Evolutionary conservation across 1,140 invertebrate species (phyloP).

Genomic region (Arctopsyche grandis): DNA sequence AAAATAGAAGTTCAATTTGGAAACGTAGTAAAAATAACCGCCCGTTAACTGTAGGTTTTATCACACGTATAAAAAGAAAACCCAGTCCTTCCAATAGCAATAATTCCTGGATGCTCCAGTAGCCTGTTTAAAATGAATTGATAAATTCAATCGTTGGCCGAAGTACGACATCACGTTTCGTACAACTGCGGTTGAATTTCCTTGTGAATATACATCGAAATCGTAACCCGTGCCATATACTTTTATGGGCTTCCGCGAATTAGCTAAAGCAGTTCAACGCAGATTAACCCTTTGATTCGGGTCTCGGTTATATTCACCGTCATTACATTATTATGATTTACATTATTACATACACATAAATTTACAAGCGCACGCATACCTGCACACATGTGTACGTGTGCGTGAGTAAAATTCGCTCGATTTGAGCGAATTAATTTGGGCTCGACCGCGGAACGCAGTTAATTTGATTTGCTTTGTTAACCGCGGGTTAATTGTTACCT

Average conservation of each 20-base stretch:
- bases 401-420: neutral
- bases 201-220: too few species aligned
- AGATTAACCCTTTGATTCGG: slow-evolving; percentile 4
- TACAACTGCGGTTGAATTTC: too few species aligned
- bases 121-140: too few species aligned
- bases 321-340: neutral
- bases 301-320: neutral
- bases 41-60: too few species aligned
- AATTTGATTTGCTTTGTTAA: slow-evolving; percentile 20
- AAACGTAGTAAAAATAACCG: too few species aligned
- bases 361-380: neutral
- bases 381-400: neutral
- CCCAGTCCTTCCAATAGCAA: too few species aligned
- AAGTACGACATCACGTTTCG: too few species aligned
- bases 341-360: neutral
- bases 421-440: neutral
- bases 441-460: slow-evolving; percentile 4
- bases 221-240: neutral
- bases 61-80: too few species aligned
- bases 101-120: too few species aligned
- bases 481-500: slow-evolving; percentile 18
- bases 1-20: too few species aligned
- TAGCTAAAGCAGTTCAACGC: neutral
- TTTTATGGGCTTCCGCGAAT: neutral
- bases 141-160: too few species aligned